Evolutionary conservation across 2,797 vertebrate species (phyloP).

Genomic region (Zenarchopterus dispar): DNA sequence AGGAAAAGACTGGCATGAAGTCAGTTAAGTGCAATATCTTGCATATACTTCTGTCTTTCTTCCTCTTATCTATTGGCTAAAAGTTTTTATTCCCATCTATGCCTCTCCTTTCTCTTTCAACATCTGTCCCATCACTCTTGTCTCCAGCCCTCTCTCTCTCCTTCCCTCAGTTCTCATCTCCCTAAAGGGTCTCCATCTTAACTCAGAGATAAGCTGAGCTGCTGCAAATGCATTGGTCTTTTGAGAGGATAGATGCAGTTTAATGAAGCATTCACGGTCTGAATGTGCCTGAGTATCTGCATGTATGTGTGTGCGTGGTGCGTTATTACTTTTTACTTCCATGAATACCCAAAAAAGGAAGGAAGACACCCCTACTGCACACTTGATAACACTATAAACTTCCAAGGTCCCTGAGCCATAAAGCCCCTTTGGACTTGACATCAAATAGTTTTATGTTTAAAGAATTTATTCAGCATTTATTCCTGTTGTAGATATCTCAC

Average conservation of each 20-base stretch:
- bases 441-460: conserved; percentile 67
- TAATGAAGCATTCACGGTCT: conserved; percentile 64
- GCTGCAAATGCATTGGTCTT: conserved; percentile 59
- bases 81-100: conserved; percentile 24
- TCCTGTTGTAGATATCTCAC: conserved; percentile 41
- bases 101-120: conserved; percentile 25
- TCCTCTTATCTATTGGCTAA: conserved; percentile 19
- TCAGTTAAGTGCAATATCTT: conserved; percentile 30
- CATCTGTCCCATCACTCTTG: conserved; percentile 40
- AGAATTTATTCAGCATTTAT: conserved; percentile 62
- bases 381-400: conserved; percentile 65
- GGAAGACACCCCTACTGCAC: conserved; percentile 48
- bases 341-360: conserved; percentile 32
- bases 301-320: conserved; percentile 8
- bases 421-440: conserved; percentile 60
- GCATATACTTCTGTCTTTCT: conserved; percentile 4
- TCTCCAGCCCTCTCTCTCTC: conserved; percentile 29
- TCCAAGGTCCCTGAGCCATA: conserved; percentile 44
- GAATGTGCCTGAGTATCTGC: conserved; percentile 24
- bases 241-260: conserved; percentile 66
- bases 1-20: conserved; percentile 36
- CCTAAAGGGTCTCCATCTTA: conserved; percentile 68
- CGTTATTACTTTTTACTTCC: conserved; percentile 48
- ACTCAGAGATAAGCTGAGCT: conserved; percentile 57
- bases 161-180: conserved; percentile 62